Percentiles rank a stretch among this genome's conserved stretches.
phyloP scores from a whole-genome alignment of 2,888 invertebrate species.

The Orthosia incerta region DNA sequence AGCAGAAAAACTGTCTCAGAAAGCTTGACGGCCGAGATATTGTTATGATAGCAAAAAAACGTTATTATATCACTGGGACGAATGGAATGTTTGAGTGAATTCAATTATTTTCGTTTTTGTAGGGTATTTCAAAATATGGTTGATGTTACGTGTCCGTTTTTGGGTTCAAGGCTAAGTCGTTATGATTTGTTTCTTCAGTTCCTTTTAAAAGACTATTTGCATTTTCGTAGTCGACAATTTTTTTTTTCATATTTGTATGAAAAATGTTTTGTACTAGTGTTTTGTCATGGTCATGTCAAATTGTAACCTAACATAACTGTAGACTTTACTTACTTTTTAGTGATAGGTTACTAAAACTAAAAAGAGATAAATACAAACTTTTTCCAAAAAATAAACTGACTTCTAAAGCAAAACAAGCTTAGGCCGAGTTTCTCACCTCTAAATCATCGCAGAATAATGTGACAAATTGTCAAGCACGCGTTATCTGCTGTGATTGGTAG shows the following conservation, averaged over 20 bases:
- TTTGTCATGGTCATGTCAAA: background rate
- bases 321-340: no score
- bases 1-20: slow-evolving; percentile 63
- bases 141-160: background rate
- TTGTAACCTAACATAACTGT: no score
- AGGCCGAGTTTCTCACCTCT: no score
- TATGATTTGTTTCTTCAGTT: background rate
- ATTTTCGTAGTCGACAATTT: background rate
- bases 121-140: slow-evolving; percentile 6
- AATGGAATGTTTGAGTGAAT: slow-evolving; percentile 26
- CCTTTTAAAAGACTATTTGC: background rate
- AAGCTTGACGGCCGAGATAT: slow-evolving; percentile 58
- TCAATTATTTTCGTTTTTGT: slow-evolving; percentile 44
- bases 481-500: no score
- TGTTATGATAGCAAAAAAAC: slow-evolving; percentile 50
- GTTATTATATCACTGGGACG: slow-evolving; percentile 48
- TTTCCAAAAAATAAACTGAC: no score
- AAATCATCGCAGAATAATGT: no score
- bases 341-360: no score
- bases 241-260: no score
- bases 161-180: slow-evolving; percentile 10
- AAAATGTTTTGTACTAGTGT: no score
- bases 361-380: no score
- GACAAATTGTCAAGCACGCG: no score
- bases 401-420: no score